Conservation (phyloP, 2,113 vertebrate genomes). For the Gallinago undulata region DNA sequence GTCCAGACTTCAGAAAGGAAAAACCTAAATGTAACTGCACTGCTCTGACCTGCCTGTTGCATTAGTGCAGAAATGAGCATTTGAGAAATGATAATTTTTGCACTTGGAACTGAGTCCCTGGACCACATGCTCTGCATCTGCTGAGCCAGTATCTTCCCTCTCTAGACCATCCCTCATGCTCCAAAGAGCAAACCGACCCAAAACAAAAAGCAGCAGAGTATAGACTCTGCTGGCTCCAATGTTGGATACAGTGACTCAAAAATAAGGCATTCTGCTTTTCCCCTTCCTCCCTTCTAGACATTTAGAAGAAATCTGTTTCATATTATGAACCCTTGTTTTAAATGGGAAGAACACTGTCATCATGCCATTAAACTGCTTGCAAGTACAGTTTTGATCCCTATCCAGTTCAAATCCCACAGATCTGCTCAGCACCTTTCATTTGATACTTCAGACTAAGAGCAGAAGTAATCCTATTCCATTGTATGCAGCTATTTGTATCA, state of each 20-base stretch:
- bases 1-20: background rate
- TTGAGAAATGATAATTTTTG: background rate
- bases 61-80: background rate
- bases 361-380: background rate
- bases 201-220: background rate
- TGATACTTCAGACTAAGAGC: background rate
- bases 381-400: background rate
- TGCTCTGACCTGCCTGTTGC: background rate
- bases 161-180: background rate
- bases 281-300: background rate
- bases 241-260: background rate
- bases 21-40: background rate
- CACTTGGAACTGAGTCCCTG: background rate
- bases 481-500: background rate
- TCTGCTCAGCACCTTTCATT: background rate
- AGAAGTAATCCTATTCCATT: background rate
- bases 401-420: background rate
- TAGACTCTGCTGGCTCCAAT: background rate
- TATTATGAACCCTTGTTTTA: background rate
- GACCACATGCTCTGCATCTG: background rate
- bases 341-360: background rate
- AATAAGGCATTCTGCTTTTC: background rate
- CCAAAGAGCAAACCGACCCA: background rate
- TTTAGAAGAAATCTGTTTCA: background rate
- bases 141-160: background rate